These are phyloP conservation scores for Dicyrtomina minuta DNA, from an alignment of 2,888 invertebrate species.

Conservation along the genomic window DNA sequence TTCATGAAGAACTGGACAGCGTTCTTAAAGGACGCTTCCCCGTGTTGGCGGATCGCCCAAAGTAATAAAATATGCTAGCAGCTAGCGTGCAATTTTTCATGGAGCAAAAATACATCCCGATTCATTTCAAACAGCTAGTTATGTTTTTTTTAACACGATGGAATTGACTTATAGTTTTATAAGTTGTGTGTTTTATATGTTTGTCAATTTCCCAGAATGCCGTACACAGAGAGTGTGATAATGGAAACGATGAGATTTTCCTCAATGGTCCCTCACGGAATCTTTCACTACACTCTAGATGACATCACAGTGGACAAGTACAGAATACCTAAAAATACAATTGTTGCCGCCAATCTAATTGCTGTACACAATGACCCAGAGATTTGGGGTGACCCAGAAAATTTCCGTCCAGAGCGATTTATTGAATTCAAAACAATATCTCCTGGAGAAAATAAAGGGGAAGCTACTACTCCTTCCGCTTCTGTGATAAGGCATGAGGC, in stretches of 20 bases:
- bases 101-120: too few species aligned
- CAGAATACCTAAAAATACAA: conserved; percentile 42
- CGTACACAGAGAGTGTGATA: conserved; percentile 28
- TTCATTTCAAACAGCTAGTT: too few species aligned
- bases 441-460: too few species aligned
- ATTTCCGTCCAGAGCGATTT: conserved; percentile 45
- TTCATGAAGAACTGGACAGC: neutral
- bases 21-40: neutral
- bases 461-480: conserved; percentile 27
- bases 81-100: too few species aligned
- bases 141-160: too few species aligned
- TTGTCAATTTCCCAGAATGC: too few species aligned
- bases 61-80: too few species aligned
- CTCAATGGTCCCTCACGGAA: conserved; percentile 24
- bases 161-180: too few species aligned
- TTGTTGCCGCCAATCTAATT: conserved; percentile 41
- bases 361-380: conserved; percentile 40
- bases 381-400: conserved; percentile 46
- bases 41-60: neutral
- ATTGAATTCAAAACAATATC: too few species aligned
- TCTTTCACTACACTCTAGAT: conserved; percentile 14
- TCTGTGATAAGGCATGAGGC: conserved; percentile 40
- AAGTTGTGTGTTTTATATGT: too few species aligned
- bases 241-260: conserved; percentile 25
- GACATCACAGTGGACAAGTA: conserved; percentile 13